These are phyloP conservation scores for Bathynomus jamesi DNA, from an alignment of 1,140 invertebrate species.

Conservation along the genomic window DNA sequence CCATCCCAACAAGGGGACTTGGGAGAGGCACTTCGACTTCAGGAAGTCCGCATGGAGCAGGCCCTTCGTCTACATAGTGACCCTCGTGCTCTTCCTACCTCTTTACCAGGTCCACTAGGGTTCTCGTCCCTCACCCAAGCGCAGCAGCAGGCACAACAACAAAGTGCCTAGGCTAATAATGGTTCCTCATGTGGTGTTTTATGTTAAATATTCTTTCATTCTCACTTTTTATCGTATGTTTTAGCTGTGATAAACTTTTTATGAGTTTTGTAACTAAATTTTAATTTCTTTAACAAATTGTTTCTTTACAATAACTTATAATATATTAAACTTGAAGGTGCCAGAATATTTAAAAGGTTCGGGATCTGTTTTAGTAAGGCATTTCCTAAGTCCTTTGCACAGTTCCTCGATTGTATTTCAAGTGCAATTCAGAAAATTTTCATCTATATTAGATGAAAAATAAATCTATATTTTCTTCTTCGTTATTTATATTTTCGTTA, in stretches of 20 bases:
- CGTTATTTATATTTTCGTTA: too few species aligned
- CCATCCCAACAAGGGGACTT: constrained; percentile 41
- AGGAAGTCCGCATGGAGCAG: constrained; percentile 71
- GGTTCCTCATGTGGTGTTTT: not conserved
- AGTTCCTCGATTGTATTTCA: not conserved
- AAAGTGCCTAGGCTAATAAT: constrained; percentile 39
- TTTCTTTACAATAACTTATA: not conserved
- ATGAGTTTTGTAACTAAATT: constrained; percentile 10
- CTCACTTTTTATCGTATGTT: constrained; percentile 24
- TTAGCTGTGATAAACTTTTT: constrained; percentile 25
- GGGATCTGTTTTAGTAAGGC: too few species aligned
- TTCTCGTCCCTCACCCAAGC: constrained; percentile 50
- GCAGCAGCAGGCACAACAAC: constrained; percentile 53
- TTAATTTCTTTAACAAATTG: not conserved
- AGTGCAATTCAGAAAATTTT: not conserved
- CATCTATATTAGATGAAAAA: constrained; percentile 1
- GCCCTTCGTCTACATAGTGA: constrained; percentile 65
- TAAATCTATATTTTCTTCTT: too few species aligned
- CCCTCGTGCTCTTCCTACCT: constrained; percentile 37
- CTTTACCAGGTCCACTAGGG: constrained; percentile 54
- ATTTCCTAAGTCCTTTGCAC: not conserved
- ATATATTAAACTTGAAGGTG: not conserved
- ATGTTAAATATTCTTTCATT: constrained; percentile 12
- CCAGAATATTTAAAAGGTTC: not conserved
- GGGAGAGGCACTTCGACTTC: constrained; percentile 62